Percentiles rank a stretch among this genome's conserved stretches.
phyloP scores from a whole-genome alignment of 1,140 invertebrate species.

The Phortica variegata region DNA sequence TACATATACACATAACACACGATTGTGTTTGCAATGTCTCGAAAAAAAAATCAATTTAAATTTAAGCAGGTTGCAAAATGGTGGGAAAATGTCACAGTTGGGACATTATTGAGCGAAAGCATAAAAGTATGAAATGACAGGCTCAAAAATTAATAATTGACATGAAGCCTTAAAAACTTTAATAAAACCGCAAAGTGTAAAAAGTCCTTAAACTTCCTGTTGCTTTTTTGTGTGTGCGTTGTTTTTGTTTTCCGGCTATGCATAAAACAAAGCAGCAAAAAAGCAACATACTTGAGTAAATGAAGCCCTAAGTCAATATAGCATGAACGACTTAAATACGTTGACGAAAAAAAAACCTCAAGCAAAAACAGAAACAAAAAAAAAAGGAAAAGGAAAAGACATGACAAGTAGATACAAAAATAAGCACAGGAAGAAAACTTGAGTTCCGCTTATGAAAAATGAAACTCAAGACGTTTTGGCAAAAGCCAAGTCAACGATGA shows the following conservation, averaged over 20 bases:
- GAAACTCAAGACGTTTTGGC: constrained; percentile 43
- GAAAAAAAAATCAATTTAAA: constrained; percentile 41
- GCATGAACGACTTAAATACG: constrained; percentile 5
- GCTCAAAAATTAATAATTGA: constrained; percentile 24
- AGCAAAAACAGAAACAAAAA: background rate
- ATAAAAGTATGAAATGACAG: no score
- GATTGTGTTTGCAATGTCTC: no score
- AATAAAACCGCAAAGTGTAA: constrained; percentile 21
- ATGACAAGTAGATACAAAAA: constrained; percentile 6
- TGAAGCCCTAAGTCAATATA: constrained; percentile 34
- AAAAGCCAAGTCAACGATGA: constrained; percentile 8
- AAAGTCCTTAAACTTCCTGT: constrained; percentile 13
- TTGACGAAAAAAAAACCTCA: background rate
- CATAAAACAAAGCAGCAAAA: background rate
- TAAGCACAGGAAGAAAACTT: constrained; percentile 24
- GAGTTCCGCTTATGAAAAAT: constrained; percentile 44
- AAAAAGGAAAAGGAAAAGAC: background rate
- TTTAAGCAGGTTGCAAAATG: constrained; percentile 35
- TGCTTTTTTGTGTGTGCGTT: constrained; percentile 15
- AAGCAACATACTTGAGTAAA: constrained; percentile 47
- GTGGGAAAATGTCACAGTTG: no score
- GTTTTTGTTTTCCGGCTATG: constrained; percentile 31
- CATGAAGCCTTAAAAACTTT: constrained; percentile 35
- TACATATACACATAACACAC: no score
- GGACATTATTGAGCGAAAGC: no score